These are phyloP conservation scores for Podargus strigoides DNA, from an alignment of 2,797 vertebrate genomes.

Conservation along the genomic window DNA sequence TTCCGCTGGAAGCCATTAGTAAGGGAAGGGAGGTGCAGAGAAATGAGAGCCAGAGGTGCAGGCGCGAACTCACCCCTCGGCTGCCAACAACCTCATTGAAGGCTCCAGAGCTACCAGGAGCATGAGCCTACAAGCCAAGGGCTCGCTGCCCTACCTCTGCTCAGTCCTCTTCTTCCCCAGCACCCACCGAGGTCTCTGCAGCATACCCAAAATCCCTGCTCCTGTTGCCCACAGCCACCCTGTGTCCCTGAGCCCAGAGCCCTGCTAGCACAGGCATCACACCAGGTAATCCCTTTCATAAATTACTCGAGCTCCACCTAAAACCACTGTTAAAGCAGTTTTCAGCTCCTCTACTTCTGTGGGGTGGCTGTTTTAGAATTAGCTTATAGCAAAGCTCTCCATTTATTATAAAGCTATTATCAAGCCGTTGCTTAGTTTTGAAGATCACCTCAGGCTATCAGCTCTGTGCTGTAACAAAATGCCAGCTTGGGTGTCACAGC, in stretches of 20 bases:
- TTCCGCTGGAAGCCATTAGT: neutral
- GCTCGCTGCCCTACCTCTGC: neutral
- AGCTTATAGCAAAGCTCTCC: neutral
- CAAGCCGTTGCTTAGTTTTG: neutral
- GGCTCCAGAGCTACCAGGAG: neutral
- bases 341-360: neutral
- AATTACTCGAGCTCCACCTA: neutral
- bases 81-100: neutral
- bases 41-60: neutral
- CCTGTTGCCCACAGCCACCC: rapidly evolving
- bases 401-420: neutral
- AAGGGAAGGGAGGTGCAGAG: neutral
- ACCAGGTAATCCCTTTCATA: neutral
- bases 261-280: neutral
- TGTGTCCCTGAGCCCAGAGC: neutral
- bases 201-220: neutral
- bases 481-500: neutral
- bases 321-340: neutral
- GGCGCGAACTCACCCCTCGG: rapidly evolving
- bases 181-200: neutral
- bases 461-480: neutral
- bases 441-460: neutral
- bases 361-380: neutral
- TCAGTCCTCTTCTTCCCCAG: neutral
- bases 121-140: neutral